Base-by-base conservation (phyloP, 2,888 invertebrate genomes). In the Latheticus oryzae region DNA sequence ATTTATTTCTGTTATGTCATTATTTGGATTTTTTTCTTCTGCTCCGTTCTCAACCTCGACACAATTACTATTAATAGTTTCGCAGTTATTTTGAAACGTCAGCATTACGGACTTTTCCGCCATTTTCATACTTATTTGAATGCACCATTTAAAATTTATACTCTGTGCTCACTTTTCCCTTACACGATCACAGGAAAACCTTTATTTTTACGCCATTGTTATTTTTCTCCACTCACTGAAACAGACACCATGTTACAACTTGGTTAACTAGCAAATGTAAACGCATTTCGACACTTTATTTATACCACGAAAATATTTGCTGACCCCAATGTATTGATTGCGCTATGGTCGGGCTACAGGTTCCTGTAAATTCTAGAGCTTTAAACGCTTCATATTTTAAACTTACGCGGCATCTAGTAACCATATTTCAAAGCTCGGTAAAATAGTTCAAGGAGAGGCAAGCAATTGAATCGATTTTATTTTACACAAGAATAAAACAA, bases 1-100 rank as follows among this genome's bases (percentile, higher is more conserved):
- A 26, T 53, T 53, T 57, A 51, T 45, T 40, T 56, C 50, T 50
- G 63, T 66, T 67, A 64, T 63, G 58, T 64, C 63, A 64, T 63
- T 61, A 53, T 63, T 56, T 12, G 53, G 50, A 45, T 53, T 62
- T 40, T 64, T 61, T 58, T 62, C 62, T 45, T 50, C 48, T 17
- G 23, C 35, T 40, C 48, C 52, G 43, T 43, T 47, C 47, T n/a
- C 32, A 62, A 63, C 64, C 65, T 70, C 66, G 64, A 60, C 65
- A 67, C 66, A 63, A 35, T 69, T 69, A 58, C 65, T 69, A 69
- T 69, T 71, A 61, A 68, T 67, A 68, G 63, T 58, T 37, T 69
- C 67, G 56, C 64, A 67, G 61, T 68, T 67, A 58, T 67, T 67
- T 60, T 67, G 65, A 59, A 66, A 69, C 55, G 67, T 60, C 57